Evolutionary conservation across 2,888 invertebrate genomes (phyloP), one percentile per base, ranked within the genome.

Genomic region (Netelia melanura): DNA sequence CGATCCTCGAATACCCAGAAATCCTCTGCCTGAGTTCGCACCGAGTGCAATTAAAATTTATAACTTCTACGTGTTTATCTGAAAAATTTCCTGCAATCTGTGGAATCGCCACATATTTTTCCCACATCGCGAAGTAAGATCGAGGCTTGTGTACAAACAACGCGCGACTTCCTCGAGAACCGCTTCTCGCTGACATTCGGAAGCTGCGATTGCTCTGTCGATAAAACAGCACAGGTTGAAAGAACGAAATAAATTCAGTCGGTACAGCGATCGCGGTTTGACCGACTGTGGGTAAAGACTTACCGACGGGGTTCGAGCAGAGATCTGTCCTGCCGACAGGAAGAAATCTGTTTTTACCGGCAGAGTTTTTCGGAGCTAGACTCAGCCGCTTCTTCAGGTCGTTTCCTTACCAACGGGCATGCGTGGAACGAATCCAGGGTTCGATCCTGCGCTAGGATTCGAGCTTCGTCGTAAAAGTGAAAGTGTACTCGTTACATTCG

Each of bases 111-210:
- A 11, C 10, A 52, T 10, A 67, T 74, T 75, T 64, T 71, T 58
- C 58, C 44, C 25, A 5, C 14, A 58, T 58, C 44, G 68, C 62
- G 62, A 72, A 21, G 61, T 48, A 56, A 70, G 61, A 43, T 52
- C 65, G 67, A n/a, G 14, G 52, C 70, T 54, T 11, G 17, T 54
- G 83, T 52, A 58, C 23, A 23, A 65, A 5, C 64, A 30, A 14
- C 72, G n/a, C 38, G 44, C 74, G 62, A 56, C 74, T 68, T 72
- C 62, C 58, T 81, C 77, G 64, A 80, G 71, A 83, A 65, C 38
- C 64, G 70, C 72, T 84, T 81, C 25, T 84, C 67, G 23, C 17
- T 56, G 68, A 65, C 61, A 81, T 68, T 71, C n/a, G 0, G 17
- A 79, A 30, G 58, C 10, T 17, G 9, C 56, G 9, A 9, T 21